Evolutionary conservation across 1,140 invertebrate genomes (phyloP).

Genomic region (Chionoecetes opilio): DNA sequence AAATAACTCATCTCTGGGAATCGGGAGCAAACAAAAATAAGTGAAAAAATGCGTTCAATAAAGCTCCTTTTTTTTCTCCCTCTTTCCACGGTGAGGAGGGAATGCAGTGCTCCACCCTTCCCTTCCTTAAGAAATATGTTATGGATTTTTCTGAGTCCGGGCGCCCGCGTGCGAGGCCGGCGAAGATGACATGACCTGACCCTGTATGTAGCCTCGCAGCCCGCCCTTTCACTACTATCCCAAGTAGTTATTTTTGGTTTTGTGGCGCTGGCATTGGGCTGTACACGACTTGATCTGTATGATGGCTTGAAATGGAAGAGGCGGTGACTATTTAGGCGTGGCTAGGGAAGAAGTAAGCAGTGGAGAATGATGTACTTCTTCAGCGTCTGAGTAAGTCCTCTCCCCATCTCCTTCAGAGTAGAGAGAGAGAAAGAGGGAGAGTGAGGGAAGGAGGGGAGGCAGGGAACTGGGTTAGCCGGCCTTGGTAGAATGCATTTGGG

Average conservation of each 20-base stretch:
- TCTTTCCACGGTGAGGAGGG: not conserved
- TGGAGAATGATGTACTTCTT: not conserved
- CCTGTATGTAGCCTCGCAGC: not conserved
- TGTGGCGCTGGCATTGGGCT: not conserved
- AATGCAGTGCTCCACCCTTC: constrained; percentile 50
- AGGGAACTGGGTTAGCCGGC: constrained; percentile 33
- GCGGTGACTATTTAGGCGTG: not conserved
- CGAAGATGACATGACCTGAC: not conserved
- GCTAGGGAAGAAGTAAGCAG: not conserved
- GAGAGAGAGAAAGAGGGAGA: constrained; percentile 51
- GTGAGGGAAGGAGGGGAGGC: constrained; percentile 14
- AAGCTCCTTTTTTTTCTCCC: not conserved
- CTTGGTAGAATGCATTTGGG: constrained; percentile 59
- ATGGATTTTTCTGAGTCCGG: constrained; percentile 62
- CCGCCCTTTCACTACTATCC: no score
- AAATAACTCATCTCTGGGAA: constrained; percentile 21
- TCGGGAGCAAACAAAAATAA: not conserved
- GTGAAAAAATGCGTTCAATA: constrained; percentile 39
- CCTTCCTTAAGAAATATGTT: constrained; percentile 66
- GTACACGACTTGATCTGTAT: not conserved
- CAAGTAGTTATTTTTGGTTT: no score
- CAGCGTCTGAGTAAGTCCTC: constrained; percentile 46
- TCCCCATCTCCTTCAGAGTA: constrained; percentile 60
- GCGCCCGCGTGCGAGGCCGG: not conserved
- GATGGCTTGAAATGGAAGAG: not conserved